Evolutionary conservation across 2,797 vertebrate genomes (phyloP).

Genomic region (Tragopan temminckii): DNA sequence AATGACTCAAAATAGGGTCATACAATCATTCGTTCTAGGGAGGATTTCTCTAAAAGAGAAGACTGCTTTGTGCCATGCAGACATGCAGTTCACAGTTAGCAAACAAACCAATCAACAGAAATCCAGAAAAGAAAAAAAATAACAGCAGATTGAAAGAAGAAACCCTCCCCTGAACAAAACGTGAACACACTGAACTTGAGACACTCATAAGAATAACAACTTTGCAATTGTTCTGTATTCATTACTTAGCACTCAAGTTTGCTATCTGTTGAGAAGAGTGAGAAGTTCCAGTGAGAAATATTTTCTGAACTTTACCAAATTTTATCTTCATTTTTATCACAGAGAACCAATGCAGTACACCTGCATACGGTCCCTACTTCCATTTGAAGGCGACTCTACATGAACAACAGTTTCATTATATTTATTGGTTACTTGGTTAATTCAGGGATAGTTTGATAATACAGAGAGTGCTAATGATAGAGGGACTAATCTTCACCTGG

Average conservation of each 20-base stretch:
- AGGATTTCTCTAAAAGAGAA: background rate
- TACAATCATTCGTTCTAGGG: too few relatives aligned
- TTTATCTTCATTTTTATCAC: background rate
- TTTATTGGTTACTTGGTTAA: background rate
- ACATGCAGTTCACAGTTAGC: background rate
- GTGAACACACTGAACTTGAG: background rate
- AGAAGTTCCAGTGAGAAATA: background rate
- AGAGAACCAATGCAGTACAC: background rate
- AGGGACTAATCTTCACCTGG: background rate
- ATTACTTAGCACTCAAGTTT: background rate
- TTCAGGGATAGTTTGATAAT: background rate
- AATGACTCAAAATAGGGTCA: too few relatives aligned
- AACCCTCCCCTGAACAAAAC: background rate
- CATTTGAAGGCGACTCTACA: background rate
- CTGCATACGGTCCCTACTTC: rapidly evolving
- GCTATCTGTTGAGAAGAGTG: background rate
- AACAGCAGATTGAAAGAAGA: rapidly evolving
- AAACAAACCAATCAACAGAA: background rate
- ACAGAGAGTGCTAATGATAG: background rate
- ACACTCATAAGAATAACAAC: background rate
- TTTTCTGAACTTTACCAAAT: background rate
- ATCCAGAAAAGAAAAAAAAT: background rate
- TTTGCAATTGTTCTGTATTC: background rate
- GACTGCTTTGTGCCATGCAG: background rate
- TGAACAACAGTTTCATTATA: background rate